Percentiles rank a stretch among this genome's conserved stretches.
Conservation (phyloP, 2,113 vertebrate genomes). For the Tangachromis dhanisi region DNA sequence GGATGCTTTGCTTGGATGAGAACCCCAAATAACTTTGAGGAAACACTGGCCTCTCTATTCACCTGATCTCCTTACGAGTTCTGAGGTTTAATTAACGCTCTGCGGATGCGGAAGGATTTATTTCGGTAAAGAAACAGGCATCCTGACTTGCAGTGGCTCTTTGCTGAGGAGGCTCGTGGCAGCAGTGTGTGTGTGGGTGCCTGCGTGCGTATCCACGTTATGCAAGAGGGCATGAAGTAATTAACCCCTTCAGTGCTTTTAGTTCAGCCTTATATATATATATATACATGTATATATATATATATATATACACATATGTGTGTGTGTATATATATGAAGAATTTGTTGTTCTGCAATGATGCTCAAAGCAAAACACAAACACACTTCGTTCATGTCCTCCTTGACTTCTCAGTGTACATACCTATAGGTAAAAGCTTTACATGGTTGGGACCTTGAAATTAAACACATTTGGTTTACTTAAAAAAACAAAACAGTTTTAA, state of each 20-base stretch:
- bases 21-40: neutral
- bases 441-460: neutral
- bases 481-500: neutral
- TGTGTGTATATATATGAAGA: neutral
- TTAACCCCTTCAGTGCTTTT: slow-evolving; percentile 4
- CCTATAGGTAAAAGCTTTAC: neutral
- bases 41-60: neutral
- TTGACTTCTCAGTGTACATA: neutral
- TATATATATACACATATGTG: rapidly evolving
- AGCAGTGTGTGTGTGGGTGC: neutral
- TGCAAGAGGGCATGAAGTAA: neutral
- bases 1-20: neutral
- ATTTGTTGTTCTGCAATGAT: neutral
- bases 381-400: neutral
- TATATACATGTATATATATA: rapidly evolving
- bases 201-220: neutral
- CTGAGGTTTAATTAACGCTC: neutral
- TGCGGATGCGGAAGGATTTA: neutral
- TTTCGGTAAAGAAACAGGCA: neutral
- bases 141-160: neutral
- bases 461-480: neutral
- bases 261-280: rapidly evolving
- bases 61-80: neutral
- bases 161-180: neutral
- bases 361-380: neutral